A percentile compares a stretch with the other conserved stretches of the same genome.
Conservation (phyloP, 2,797 vertebrate species). For the Microcaecilia unicolor region DNA sequence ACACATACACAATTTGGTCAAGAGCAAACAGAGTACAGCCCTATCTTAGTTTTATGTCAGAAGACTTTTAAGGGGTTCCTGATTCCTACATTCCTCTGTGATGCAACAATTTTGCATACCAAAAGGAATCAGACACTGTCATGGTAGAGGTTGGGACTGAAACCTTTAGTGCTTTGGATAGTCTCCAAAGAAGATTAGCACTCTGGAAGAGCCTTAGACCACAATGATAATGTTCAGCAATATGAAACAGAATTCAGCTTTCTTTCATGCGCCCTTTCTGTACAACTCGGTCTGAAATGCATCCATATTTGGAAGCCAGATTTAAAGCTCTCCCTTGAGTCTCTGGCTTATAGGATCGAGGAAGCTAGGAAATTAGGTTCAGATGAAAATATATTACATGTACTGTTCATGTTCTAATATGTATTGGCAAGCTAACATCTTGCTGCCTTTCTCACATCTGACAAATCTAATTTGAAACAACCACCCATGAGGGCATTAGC, state of each 20-base stretch:
- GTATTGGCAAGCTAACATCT: conserved; percentile 16
- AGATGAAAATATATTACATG: conserved; percentile 20
- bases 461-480: conserved; percentile 22
- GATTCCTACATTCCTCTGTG: background rate
- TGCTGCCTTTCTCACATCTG: conserved; percentile 12
- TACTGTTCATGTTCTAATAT: conserved; percentile 16
- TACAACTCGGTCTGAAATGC: conserved; percentile 8
- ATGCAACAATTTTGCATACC: no score
- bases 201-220: conserved; percentile 8
- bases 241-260: background rate
- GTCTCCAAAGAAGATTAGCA: conserved; percentile 9
- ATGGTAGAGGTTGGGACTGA: no score
- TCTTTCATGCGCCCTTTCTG: background rate
- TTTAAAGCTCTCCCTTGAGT: conserved; percentile 13
- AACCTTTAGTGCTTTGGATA: conserved; percentile 1
- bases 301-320: conserved; percentile 11
- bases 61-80: background rate
- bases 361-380: conserved; percentile 28
- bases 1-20: no score
- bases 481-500: conserved; percentile 1
- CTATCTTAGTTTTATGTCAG: background rate
- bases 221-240: conserved; percentile 1
- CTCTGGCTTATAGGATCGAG: background rate
- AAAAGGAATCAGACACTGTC: no score
- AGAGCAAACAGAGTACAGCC: no score